phyloP scores from a whole-genome alignment of 2,113 vertebrate species.

The Pteropus alecto region DNA sequence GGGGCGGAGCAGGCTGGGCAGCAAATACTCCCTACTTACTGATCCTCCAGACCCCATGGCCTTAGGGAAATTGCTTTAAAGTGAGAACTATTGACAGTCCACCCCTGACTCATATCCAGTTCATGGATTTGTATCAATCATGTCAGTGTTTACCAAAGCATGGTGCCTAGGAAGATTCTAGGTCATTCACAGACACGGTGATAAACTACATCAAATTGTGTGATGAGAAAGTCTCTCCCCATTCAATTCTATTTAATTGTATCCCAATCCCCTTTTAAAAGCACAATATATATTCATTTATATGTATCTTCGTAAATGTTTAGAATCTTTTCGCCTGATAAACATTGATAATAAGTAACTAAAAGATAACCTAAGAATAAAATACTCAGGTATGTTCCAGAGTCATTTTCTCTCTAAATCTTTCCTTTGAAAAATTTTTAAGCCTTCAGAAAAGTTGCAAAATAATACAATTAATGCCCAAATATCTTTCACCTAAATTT shows the following conservation, averaged over 20 bases:
- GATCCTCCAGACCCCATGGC: not conserved
- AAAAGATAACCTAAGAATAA: not conserved
- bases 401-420: not conserved
- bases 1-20: not conserved
- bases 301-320: not conserved
- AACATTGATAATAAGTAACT: not conserved
- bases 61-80: not conserved
- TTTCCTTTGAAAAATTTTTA: not conserved
- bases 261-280: not conserved
- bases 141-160: not conserved
- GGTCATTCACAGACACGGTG: not conserved
- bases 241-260: not conserved
- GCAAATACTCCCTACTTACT: accelerated
- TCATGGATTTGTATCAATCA: not conserved
- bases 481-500: not conserved
- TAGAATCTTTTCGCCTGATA: not conserved
- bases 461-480: not conserved
- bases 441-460: not conserved
- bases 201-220: not conserved
- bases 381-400: not conserved
- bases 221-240: not conserved
- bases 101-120: not conserved
- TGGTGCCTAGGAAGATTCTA: not conserved
- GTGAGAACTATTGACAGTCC: not conserved
- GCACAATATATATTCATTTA: not conserved